Percentiles rank a stretch among this genome's conserved stretches.
These are phyloP conservation scores for Canis aureus DNA, from an alignment of 2,113 vertebrate species.

Conservation along the genomic window DNA sequence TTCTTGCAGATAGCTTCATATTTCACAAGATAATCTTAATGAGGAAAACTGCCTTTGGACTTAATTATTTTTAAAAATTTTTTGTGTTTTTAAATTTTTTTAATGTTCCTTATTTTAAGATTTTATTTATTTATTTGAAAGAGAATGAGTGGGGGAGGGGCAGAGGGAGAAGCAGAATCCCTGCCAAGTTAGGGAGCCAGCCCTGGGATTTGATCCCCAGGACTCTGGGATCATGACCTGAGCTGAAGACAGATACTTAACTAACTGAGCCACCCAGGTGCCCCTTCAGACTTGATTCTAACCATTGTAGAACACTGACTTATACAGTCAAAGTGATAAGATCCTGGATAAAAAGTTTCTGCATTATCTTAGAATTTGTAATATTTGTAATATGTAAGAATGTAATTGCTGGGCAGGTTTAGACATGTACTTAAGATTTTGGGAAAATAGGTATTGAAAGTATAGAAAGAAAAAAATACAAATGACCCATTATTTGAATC, in stretches of 20 bases:
- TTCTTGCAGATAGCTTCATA: not conserved
- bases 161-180: too few relatives aligned
- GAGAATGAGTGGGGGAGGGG: too few relatives aligned
- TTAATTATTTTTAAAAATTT: not conserved
- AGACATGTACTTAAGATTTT: not conserved
- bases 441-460: not conserved
- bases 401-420: not conserved
- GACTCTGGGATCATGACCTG: too few relatives aligned
- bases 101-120: too few relatives aligned
- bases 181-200: too few relatives aligned
- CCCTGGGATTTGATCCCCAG: too few relatives aligned
- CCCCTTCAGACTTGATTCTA: not conserved
- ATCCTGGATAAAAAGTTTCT: not conserved
- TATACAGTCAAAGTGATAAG: not conserved
- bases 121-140: too few relatives aligned
- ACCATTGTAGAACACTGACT: not conserved
- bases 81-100: too few relatives aligned
- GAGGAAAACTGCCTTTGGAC: not conserved
- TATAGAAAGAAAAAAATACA: slow-evolving; percentile 4
- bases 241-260: too few relatives aligned
- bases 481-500: not conserved
- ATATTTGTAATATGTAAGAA: slow-evolving; percentile 5
- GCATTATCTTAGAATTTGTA: not conserved
- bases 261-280: too few relatives aligned
- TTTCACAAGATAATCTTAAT: not conserved